A percentile compares a stretch with the other conserved stretches of the same genome.
Evolutionary conservation across 2,797 vertebrate genomes (phyloP).

Genomic region (Agapornis canus): DNA sequence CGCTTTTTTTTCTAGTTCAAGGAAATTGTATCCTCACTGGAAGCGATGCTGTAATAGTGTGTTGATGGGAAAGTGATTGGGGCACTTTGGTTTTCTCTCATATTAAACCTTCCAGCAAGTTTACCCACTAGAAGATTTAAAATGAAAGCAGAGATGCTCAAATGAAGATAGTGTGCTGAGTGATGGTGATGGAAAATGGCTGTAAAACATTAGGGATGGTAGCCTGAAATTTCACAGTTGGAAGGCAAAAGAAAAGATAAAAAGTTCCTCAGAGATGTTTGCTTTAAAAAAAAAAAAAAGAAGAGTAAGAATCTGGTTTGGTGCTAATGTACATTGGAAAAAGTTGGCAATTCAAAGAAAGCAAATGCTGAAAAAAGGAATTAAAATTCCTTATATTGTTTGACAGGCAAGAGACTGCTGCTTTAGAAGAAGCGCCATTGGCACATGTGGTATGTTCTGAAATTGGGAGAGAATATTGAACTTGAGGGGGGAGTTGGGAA

Average conservation of each 20-base stretch:
- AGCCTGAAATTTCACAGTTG: background rate
- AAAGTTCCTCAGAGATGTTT: background rate
- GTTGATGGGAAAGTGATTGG: background rate
- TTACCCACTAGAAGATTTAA: background rate
- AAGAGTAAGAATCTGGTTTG: background rate
- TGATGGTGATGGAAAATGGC: background rate
- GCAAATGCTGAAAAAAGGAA: background rate
- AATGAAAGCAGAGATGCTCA: background rate
- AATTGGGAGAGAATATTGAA: constrained; percentile 51
- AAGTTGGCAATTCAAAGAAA: background rate
- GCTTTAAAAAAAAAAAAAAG: background rate
- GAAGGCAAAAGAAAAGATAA: background rate
- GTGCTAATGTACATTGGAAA: background rate
- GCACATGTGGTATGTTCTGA: constrained; percentile 25
- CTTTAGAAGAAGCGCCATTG: background rate
- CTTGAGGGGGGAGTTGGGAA: background rate
- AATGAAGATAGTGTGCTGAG: background rate
- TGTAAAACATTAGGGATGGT: background rate
- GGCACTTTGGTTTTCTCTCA: background rate
- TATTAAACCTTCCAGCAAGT: background rate
- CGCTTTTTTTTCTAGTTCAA: background rate
- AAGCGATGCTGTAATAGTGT: background rate
- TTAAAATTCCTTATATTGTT: background rate
- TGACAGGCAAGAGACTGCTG: background rate
- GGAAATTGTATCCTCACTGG: background rate